Percentiles rank a stretch among this genome's conserved stretches.
These are phyloP conservation scores for Morpho deidamia DNA, from an alignment of 2,888 invertebrate genomes.

Conservation along the genomic window DNA sequence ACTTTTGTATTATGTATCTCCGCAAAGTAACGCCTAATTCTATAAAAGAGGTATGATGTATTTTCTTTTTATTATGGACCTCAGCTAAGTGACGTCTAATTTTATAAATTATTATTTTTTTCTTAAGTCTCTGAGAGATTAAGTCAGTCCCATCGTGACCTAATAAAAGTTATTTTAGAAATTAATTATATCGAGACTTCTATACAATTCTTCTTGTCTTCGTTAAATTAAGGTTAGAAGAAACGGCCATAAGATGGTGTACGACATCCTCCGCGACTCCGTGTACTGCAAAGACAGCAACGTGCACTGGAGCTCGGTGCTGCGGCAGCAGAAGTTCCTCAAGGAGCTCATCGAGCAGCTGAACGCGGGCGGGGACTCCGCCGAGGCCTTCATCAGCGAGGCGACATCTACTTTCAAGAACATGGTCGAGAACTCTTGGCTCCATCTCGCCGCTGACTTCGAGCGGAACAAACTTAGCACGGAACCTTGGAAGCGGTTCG, in stretches of 20 bases:
- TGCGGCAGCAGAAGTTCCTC: constrained; percentile 88
- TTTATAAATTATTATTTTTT: too few species aligned
- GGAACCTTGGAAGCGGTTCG: constrained; percentile 74
- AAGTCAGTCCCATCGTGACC: too few species aligned
- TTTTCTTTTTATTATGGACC: too few species aligned
- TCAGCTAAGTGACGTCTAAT: too few species aligned
- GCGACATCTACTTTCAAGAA: constrained; percentile 78
- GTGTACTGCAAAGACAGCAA: constrained; percentile 81
- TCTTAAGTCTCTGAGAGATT: too few species aligned
- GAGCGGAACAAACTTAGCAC: constrained; percentile 77
- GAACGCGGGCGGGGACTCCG: constrained; percentile 67
- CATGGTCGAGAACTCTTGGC: constrained; percentile 78
- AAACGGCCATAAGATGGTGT: constrained; percentile 83
- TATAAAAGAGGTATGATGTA: too few species aligned
- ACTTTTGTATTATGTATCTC: too few species aligned
- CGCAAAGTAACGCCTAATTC: too few species aligned
- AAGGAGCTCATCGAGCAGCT: constrained; percentile 81
- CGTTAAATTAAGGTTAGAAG: constrained; percentile 48
- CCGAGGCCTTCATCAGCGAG: constrained; percentile 61
- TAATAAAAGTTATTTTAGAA: too few species aligned
- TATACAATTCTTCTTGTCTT: too few species aligned
- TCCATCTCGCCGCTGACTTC: constrained; percentile 87
- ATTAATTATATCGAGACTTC: too few species aligned
- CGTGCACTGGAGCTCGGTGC: constrained; percentile 82
- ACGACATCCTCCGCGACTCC: constrained; percentile 55